Conservation (phyloP, 2,888 invertebrate species). For the Pristionchus maxplancki region DNA sequence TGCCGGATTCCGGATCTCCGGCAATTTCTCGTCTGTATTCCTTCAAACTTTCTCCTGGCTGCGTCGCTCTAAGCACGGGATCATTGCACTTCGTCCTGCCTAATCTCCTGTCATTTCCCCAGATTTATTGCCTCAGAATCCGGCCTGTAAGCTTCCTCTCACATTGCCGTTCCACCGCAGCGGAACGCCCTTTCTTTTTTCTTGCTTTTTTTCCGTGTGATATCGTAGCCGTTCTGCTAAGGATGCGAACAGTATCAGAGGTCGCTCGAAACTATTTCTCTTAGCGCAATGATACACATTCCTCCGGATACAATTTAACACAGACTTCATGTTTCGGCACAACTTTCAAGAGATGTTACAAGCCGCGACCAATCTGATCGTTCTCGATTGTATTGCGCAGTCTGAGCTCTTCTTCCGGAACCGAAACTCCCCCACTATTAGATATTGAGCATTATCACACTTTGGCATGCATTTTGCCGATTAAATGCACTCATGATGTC, state of each 20-base stretch:
- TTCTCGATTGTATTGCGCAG: background rate
- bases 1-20: background rate
- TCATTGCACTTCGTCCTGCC: background rate
- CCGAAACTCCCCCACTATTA: background rate
- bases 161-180: background rate
- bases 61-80: too few relatives aligned
- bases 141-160: background rate
- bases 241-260: too few relatives aligned
- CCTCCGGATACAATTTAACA: background rate
- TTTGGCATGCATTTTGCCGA: background rate
- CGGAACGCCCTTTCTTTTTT: background rate
- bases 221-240: too few relatives aligned
- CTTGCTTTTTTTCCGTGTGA: too few relatives aligned
- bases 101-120: background rate
- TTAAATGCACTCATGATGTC: background rate
- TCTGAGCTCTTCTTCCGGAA: background rate
- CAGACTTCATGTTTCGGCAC: background rate
- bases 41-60: too few relatives aligned
- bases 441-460: background rate
- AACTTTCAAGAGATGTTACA: background rate
- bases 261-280: too few relatives aligned
- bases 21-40: background rate
- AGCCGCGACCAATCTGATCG: background rate
- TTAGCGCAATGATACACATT: background rate
- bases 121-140: background rate